Evolutionary conservation across 2,797 vertebrate genomes (phyloP).

Genomic region (Petrocephalus schoutedeni): DNA sequence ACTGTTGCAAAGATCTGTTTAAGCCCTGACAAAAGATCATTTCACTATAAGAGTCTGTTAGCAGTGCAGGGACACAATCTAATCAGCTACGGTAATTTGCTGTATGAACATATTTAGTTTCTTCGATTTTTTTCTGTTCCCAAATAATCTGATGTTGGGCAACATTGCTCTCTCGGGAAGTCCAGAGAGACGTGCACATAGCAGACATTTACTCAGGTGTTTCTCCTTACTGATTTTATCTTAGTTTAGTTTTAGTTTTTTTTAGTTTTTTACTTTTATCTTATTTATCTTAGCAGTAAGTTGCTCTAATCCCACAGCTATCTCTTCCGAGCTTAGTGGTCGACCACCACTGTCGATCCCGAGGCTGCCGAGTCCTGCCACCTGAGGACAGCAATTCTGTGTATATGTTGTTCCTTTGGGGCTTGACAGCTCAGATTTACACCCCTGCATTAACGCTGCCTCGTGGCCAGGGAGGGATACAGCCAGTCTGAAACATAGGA

Average conservation of each 20-base stretch:
- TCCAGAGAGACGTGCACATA: background rate
- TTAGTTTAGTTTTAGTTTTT: too few relatives aligned
- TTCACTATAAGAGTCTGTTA: background rate
- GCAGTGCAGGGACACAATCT: background rate
- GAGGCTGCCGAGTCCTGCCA: slow-evolving; percentile 49
- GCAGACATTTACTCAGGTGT: background rate
- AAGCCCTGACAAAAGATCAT: background rate
- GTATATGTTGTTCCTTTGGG: background rate
- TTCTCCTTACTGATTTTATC: background rate
- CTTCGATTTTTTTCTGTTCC: background rate
- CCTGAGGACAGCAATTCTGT: background rate
- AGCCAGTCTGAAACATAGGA: slow-evolving; percentile 43
- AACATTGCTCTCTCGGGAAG: background rate
- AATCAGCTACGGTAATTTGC: background rate
- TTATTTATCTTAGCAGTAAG: background rate
- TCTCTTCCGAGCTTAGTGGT: background rate
- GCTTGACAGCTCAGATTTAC: background rate
- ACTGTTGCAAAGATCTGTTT: background rate
- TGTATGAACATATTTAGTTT: background rate
- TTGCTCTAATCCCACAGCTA: background rate
- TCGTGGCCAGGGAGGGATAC: background rate
- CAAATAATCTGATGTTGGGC: background rate
- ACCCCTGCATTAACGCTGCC: background rate
- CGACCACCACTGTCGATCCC: too few relatives aligned
- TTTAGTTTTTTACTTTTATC: too few relatives aligned